Base-by-base conservation (phyloP, 2,113 vertebrate genomes). In the Stegostoma tigrinum region DNA sequence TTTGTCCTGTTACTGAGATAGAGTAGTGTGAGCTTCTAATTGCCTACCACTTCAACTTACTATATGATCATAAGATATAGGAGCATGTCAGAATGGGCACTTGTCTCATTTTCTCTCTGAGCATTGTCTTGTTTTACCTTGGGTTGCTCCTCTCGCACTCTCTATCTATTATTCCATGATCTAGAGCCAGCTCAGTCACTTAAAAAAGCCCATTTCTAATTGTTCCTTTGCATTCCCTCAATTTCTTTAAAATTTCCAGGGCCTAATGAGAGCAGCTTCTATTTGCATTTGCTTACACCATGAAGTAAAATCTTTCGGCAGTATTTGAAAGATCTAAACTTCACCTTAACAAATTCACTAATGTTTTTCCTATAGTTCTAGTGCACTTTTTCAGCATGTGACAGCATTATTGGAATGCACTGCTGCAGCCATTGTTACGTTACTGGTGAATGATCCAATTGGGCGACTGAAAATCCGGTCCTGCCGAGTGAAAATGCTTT, bases 401-500 rank as follows among this genome's bases (percentile, higher is more conserved):
- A 99, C 98, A 0, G 99, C 99, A 0, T 96, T 99, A 96, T 96
- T 99, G 2, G 99, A 99, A 96, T 99, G 99, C 97, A 97, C 98
- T 0, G 27, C 97, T 38, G 99, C 99, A 0, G 98, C 98, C 0
- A 10, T 98, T 38, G 96, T 98, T 80, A 99, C 99, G 0, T 97
- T 99, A 96, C 98, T 99, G 1, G 97, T 99, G 96, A 99, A 98
- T 0, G 98, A 99, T 70, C 99, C 99, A 0, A 96, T 98, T 0
- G 98, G 99, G 1, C 96, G 96, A 45, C 97, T 99, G 91, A 97
- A 96, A 2, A 98, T 99, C 97, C 98, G 97, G 5, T 99, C 99
- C 38, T 99, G 99, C 96, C 96, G 96, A 6, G 99, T 99, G 45
- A 70, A 98, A 96, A 99, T 99, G 98, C 98, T 99, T 23, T 99